These are phyloP conservation scores for Eutolmus rufibarbis DNA, from an alignment of 2,888 invertebrate genomes.

Conservation along the genomic window DNA sequence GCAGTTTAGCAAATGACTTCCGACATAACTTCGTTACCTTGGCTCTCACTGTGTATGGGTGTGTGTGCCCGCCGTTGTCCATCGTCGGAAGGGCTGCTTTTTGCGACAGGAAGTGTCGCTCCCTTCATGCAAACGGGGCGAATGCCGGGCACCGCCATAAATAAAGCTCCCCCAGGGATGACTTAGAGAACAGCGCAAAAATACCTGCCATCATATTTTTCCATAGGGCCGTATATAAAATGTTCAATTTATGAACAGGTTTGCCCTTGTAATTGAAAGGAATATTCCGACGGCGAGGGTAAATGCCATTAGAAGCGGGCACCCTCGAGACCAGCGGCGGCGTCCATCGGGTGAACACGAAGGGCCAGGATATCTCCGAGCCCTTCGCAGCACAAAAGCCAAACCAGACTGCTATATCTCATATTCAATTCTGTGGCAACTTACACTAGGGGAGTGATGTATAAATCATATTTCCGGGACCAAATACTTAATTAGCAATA, in stretches of 20 bases:
- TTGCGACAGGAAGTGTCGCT: slow-evolving; percentile 9
- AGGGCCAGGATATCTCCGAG: neutral
- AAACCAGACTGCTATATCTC: slow-evolving; percentile 28
- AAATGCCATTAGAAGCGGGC: slow-evolving; percentile 15
- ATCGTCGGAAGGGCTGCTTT: neutral
- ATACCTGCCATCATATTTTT: slow-evolving; percentile 20
- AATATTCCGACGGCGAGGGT: neutral
- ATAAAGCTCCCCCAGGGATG: slow-evolving; percentile 10
- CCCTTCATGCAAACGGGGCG: neutral
- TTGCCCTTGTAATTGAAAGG: slow-evolving; percentile 30
- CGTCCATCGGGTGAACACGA: neutral
- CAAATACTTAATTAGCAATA: slow-evolving; percentile 51
- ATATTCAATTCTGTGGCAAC: slow-evolving; percentile 44
- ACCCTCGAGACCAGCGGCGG: slow-evolving; percentile 15
- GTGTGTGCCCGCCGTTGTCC: neutral
- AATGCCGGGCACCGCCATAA: neutral
- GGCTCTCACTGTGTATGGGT: neutral
- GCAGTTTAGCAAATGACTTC: neutral
- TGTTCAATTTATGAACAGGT: slow-evolving; percentile 34
- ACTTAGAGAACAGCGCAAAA: slow-evolving; percentile 19
- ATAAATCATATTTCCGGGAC: slow-evolving; percentile 51
- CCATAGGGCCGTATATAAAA: slow-evolving; percentile 15
- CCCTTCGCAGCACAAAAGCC: neutral
- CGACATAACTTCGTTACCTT: neutral
- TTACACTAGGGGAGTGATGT: slow-evolving; percentile 48